Evolutionary conservation across 2,113 vertebrate genomes (phyloP).

Genomic region (Gnathonemus echidnorhynchus): DNA sequence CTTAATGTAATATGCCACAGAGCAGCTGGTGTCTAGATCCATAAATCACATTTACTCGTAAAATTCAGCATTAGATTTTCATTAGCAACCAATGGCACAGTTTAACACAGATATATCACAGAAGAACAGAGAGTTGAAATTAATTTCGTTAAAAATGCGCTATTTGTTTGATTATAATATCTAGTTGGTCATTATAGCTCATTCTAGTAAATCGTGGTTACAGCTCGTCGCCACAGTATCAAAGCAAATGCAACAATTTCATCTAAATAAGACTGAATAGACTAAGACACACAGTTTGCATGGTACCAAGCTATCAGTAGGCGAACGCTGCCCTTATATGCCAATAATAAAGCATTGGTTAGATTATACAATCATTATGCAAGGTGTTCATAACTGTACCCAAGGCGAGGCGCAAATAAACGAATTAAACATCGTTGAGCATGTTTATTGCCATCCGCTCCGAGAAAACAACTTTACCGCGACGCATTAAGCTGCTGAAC

Average conservation of each 20-base stretch:
- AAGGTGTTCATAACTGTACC: neutral
- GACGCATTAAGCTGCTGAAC: neutral
- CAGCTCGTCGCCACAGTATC: neutral
- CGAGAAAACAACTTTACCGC: neutral
- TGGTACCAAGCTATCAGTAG: neutral
- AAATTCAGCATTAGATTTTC: neutral
- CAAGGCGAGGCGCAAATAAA: neutral
- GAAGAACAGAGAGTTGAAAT: neutral
- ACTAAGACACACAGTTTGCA: neutral
- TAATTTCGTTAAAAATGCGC: neutral
- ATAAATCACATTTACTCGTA: neutral
- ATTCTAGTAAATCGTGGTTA: neutral
- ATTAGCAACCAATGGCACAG: neutral
- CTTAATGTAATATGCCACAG: neutral
- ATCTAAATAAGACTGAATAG: neutral
- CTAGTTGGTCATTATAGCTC: neutral
- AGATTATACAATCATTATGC: neutral
- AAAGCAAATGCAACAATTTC: neutral
- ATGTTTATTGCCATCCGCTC: neutral
- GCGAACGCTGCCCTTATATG: neutral
- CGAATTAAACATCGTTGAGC: neutral
- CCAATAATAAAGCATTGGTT: neutral
- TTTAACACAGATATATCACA: neutral
- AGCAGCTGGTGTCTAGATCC: neutral
- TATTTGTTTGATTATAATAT: neutral